phyloP scores from a whole-genome alignment of 2,113 vertebrate genomes.

The Fukomys damarensis region DNA sequence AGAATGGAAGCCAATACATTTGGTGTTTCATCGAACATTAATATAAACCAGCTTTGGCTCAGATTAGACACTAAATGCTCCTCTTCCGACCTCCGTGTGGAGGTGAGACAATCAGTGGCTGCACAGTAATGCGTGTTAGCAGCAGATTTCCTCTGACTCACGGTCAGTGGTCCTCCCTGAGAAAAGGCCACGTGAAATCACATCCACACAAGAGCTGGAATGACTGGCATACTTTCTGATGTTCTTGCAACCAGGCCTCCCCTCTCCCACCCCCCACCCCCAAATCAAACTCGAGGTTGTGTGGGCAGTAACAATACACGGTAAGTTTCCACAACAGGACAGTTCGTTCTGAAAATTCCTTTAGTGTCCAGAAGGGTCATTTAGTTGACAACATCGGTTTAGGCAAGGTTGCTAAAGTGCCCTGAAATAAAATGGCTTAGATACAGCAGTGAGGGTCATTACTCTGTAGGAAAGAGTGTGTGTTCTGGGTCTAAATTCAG shows the following conservation, averaged over 20 bases:
- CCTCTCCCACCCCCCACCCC: too few relatives aligned
- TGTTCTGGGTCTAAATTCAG: not conserved
- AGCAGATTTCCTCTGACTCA: slow-evolving; percentile 75
- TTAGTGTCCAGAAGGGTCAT: slow-evolving; percentile 72
- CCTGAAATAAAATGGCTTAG: slow-evolving; percentile 50
- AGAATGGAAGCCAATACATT: slow-evolving; percentile 75
- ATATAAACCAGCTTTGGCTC: slow-evolving; percentile 84
- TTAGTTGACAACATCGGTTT: slow-evolving; percentile 67
- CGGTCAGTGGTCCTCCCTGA: slow-evolving; percentile 15
- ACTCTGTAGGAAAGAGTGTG: not conserved
- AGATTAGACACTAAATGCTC: slow-evolving; percentile 72
- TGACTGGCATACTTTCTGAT: slow-evolving; percentile 1
- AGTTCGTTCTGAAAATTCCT: slow-evolving; percentile 47
- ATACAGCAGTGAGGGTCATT: slow-evolving; percentile 9
- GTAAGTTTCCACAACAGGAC: slow-evolving; percentile 31
- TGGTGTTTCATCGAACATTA: slow-evolving; percentile 77
- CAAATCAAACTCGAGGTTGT: slow-evolving; percentile 41
- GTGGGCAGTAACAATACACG: slow-evolving; percentile 39
- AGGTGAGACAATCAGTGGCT: slow-evolving; percentile 70
- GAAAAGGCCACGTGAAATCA: not conserved
- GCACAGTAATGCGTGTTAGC: slow-evolving; percentile 67
- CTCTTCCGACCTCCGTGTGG: slow-evolving; percentile 65
- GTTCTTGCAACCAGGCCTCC: not conserved
- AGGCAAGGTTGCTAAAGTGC: slow-evolving; percentile 18
- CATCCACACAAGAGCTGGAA: not conserved